These are phyloP conservation scores for Nerophis lumbriciformis DNA, from an alignment of 2,113 vertebrate genomes.

Conservation along the genomic window DNA sequence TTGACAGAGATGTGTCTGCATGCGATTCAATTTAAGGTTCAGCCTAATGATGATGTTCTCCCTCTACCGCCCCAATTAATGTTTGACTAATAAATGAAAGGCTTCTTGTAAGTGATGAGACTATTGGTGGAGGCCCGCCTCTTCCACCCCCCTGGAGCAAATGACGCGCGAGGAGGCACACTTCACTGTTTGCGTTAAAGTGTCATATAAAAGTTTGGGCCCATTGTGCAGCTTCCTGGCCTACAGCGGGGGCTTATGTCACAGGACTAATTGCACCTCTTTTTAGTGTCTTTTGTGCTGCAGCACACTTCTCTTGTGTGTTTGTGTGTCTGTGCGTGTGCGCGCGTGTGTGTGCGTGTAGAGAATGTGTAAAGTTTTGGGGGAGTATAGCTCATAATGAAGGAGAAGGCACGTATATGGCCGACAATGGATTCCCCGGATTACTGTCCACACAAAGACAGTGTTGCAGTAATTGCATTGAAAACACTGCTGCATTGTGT, in stretches of 20 bases:
- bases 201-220: conserved; percentile 56
- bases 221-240: conserved; percentile 62
- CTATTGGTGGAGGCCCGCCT: conserved; percentile 1
- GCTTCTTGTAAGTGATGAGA: conserved; percentile 33
- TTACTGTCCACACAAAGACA: conserved; percentile 64
- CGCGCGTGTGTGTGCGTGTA: neutral
- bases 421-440: conserved; percentile 65
- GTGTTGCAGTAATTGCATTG: conserved; percentile 66
- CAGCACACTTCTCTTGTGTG: conserved; percentile 67
- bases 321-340: conserved; percentile 14
- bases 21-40: conserved; percentile 57
- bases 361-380: conserved; percentile 26
- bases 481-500: conserved; percentile 44
- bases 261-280: conserved; percentile 58
- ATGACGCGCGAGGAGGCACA: conserved; percentile 35
- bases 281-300: conserved; percentile 56
- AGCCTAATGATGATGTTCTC: conserved; percentile 49
- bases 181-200: conserved; percentile 61
- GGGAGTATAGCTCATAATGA: conserved; percentile 38
- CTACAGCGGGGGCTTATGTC: conserved; percentile 44
- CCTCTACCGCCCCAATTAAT: conserved; percentile 48
- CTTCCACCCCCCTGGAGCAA: too few species aligned
- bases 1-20: conserved; percentile 56
- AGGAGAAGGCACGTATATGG: conserved; percentile 61
- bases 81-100: conserved; percentile 60